phyloP scores from a whole-genome alignment of 2,888 invertebrate genomes.

The Platycheirus albimanus region DNA sequence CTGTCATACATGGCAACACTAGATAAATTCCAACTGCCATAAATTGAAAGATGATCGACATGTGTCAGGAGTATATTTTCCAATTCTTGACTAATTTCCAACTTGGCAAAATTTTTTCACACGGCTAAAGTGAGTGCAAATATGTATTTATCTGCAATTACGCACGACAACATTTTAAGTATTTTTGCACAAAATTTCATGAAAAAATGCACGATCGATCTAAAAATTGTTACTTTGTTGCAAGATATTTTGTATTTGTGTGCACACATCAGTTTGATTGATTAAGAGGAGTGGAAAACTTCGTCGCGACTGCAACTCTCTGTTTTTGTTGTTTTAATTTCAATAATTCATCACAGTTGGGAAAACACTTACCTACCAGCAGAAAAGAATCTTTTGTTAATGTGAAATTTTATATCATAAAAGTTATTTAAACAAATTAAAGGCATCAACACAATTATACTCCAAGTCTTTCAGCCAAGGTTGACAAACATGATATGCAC shows the following conservation, averaged over 20 bases:
- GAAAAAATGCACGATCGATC: constrained; percentile 22
- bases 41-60: constrained; percentile 17
- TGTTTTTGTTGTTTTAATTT: no score
- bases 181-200: constrained; percentile 2
- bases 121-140: constrained; percentile 1
- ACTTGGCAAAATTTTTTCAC: constrained; percentile 18
- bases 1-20: constrained; percentile 1
- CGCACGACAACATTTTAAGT: constrained; percentile 2
- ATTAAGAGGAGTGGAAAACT: no score
- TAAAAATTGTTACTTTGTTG: constrained; percentile 21
- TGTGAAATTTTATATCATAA: no score
- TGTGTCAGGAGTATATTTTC: constrained; percentile 20
- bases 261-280: no score
- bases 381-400: no score
- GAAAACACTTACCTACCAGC: no score
- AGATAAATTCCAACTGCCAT: constrained; percentile 7
- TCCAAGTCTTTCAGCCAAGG: no score
- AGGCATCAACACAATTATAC: no score
- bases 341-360: no score
- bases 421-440: no score
- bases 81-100: constrained; percentile 25
- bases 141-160: constrained; percentile 16
- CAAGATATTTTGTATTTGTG: background rate
- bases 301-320: no score
- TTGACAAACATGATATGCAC: no score